Percentiles rank a stretch among this genome's conserved stretches.
phyloP scores from a whole-genome alignment of 2,888 invertebrate species.

The Andrena fulva region DNA sequence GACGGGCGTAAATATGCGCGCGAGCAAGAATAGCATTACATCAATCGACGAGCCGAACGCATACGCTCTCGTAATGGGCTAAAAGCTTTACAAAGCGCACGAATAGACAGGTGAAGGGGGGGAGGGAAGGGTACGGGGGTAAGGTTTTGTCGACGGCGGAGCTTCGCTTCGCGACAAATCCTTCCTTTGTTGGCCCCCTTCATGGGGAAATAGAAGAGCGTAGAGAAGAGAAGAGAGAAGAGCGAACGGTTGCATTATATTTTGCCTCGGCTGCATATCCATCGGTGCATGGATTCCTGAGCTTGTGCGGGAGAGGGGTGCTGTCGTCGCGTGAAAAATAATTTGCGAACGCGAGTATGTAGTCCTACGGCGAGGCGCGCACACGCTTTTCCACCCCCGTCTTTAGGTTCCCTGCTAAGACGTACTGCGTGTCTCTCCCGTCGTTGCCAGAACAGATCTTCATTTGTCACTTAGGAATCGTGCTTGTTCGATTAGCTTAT shows the following conservation, averaged over 20 bases:
- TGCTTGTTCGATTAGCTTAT: too few species aligned
- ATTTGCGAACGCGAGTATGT: conserved; percentile 62
- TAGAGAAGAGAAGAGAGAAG: conserved; percentile 56
- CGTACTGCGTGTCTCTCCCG: too few species aligned
- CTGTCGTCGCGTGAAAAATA: conserved; percentile 72
- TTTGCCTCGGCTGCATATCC: conserved; percentile 75
- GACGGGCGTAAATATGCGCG: conserved; percentile 47
- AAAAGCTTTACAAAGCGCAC: conserved; percentile 70
- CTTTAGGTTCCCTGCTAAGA: too few species aligned
- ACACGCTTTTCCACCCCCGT: not conserved
- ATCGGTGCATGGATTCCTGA: conserved; percentile 78
- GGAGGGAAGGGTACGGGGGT: conserved; percentile 44
- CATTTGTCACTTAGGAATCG: too few species aligned
- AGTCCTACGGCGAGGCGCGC: not conserved
- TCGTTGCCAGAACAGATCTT: too few species aligned
- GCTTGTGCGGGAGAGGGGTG: conserved; percentile 66
- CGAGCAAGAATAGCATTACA: conserved; percentile 63
- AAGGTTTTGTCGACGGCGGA: conserved; percentile 71
- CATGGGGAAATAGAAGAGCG: conserved; percentile 49
- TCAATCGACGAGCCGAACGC: conserved; percentile 68
- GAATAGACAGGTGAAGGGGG: conserved; percentile 55
- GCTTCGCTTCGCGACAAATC: conserved; percentile 77
- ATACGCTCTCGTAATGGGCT: conserved; percentile 67
- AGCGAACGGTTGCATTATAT: conserved; percentile 68
- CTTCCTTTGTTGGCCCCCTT: conserved; percentile 72